These are phyloP conservation scores for Colius striatus DNA, from an alignment of 2,113 vertebrate species.

Conservation along the genomic window DNA sequence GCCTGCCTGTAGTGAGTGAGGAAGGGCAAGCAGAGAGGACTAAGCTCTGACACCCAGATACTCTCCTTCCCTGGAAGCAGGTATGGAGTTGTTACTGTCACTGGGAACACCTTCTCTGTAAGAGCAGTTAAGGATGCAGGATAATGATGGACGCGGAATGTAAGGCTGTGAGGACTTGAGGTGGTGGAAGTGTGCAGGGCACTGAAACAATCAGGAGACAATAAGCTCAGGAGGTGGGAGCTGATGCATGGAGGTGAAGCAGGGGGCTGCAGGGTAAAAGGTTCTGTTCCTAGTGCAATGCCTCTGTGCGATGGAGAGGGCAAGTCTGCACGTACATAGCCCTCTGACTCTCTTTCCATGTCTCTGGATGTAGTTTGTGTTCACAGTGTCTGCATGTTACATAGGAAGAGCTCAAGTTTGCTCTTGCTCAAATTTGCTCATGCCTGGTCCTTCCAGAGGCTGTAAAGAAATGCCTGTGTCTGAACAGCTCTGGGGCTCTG, in stretches of 20 bases:
- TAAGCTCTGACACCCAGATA: not conserved
- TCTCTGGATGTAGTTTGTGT: not conserved
- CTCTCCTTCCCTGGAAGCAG: not conserved
- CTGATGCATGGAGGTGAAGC: not conserved
- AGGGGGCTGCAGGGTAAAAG: not conserved
- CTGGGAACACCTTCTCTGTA: not conserved
- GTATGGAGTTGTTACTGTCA: not conserved
- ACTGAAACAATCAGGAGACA: not conserved
- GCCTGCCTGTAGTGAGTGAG: not conserved
- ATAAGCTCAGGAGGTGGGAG: not conserved
- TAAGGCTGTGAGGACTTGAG: not conserved
- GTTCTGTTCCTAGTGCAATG: not conserved
- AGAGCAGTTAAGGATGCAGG: not conserved
- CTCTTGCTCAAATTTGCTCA: not conserved
- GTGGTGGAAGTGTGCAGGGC: not conserved
- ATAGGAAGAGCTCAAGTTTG: not conserved
- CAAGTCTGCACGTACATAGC: not conserved
- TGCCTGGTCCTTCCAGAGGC: not conserved
- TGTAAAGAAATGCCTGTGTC: not conserved
- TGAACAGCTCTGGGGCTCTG: not conserved
- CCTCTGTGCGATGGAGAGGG: not conserved
- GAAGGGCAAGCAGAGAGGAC: not conserved
- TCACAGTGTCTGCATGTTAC: not conserved
- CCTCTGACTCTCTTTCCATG: not conserved
- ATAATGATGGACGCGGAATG: not conserved